These are phyloP conservation scores for Iselma pallidipennis DNA, from an alignment of 2,888 invertebrate species.

Conservation along the genomic window DNA sequence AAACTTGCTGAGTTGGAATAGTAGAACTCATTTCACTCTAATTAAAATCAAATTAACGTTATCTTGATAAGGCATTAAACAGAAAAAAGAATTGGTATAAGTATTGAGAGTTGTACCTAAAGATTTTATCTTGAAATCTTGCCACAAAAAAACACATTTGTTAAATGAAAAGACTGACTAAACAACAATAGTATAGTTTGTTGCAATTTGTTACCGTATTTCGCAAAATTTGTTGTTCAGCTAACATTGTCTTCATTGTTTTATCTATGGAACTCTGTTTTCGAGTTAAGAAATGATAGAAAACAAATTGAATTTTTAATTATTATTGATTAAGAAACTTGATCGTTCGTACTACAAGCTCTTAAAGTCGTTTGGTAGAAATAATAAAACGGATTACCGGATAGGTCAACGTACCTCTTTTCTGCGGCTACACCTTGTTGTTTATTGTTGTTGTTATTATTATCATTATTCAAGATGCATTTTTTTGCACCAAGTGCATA, in stretches of 20 bases:
- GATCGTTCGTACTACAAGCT: neutral
- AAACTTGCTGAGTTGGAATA: constrained; percentile 14
- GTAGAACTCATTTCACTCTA: neutral
- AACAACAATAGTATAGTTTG: too few relatives aligned
- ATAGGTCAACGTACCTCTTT: neutral
- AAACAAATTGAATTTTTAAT: neutral
- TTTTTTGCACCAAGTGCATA: too few relatives aligned
- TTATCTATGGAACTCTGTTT: too few relatives aligned
- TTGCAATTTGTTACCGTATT: too few relatives aligned
- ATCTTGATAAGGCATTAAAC: too few relatives aligned
- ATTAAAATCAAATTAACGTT: neutral
- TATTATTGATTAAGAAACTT: neutral
- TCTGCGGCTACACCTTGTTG: neutral
- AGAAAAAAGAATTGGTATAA: too few relatives aligned
- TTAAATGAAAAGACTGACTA: too few relatives aligned
- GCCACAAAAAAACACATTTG: too few relatives aligned
- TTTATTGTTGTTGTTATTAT: neutral
- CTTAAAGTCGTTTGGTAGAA: neutral
- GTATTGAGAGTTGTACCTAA: too few relatives aligned
- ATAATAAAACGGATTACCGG: neutral
- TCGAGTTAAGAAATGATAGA: too few relatives aligned
- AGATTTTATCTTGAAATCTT: too few relatives aligned
- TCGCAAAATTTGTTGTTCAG: too few relatives aligned
- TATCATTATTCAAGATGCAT: neutral
- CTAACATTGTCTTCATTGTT: neutral